Evolutionary conservation across 2,113 vertebrate species (phyloP).

Genomic region (Puma concolor): DNA sequence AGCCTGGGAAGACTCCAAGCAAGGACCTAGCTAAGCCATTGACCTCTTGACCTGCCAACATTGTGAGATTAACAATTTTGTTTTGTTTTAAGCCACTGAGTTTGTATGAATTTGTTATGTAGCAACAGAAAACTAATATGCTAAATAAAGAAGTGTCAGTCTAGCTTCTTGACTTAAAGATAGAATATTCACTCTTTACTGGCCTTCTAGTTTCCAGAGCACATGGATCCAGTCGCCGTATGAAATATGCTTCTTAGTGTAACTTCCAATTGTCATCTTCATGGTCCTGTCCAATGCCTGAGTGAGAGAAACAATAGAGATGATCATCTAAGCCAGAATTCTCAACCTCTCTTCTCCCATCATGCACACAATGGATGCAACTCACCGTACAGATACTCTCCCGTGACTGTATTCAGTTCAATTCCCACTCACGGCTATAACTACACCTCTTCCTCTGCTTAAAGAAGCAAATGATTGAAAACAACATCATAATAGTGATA

Average conservation of each 20-base stretch:
- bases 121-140: background rate
- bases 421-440: background rate
- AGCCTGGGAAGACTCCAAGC: background rate
- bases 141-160: background rate
- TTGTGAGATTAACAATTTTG: background rate
- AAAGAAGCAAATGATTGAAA: background rate
- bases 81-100: background rate
- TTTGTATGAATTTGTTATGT: background rate
- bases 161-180: background rate
- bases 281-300: background rate
- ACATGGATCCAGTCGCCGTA: background rate
- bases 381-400: background rate
- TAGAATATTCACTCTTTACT: background rate
- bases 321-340: background rate
- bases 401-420: background rate
- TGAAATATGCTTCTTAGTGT: background rate
- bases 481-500: background rate
- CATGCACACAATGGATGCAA: background rate
- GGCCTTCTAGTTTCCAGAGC: background rate
- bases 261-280: background rate
- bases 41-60: background rate
- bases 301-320: background rate
- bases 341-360: background rate
- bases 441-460: background rate
- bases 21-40: background rate